Evolutionary conservation across 2,888 invertebrate genomes (phyloP).

Genomic region (Tachina lurida): DNA sequence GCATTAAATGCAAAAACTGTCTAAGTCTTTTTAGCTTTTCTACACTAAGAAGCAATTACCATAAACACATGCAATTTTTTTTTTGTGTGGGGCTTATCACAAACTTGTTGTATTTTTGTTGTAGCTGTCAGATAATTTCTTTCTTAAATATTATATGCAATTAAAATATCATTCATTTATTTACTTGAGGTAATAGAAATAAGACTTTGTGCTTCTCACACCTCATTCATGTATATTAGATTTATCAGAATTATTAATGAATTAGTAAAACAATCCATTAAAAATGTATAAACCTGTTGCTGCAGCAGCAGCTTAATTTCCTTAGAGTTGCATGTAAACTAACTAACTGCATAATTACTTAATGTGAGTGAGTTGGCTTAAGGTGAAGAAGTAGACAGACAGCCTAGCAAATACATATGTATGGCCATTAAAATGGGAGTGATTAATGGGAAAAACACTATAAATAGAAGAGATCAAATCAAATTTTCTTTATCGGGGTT

Average conservation of each 20-base stretch:
- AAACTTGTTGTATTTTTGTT: conserved; percentile 13
- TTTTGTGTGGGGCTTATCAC: conserved; percentile 37
- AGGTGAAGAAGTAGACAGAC: neutral
- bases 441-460: conserved; percentile 20
- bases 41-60: conserved; percentile 4
- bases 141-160: neutral
- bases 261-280: conserved; percentile 44
- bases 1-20: neutral
- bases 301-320: conserved; percentile 19
- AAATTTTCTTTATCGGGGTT: conserved; percentile 3
- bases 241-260: conserved; percentile 39
- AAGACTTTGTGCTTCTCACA: neutral
- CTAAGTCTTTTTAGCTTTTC: neutral
- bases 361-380: neutral
- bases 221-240: neutral
- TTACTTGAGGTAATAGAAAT: neutral
- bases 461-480: neutral
- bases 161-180: conserved; percentile 29
- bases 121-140: neutral
- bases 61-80: conserved; percentile 49
- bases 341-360: neutral
- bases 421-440: neutral
- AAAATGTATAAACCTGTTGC: conserved; percentile 14
- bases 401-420: neutral
- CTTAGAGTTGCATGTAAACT: neutral